Base-by-base conservation (phyloP, 2,888 invertebrate genomes). In the Dicyrtoma fusca region DNA sequence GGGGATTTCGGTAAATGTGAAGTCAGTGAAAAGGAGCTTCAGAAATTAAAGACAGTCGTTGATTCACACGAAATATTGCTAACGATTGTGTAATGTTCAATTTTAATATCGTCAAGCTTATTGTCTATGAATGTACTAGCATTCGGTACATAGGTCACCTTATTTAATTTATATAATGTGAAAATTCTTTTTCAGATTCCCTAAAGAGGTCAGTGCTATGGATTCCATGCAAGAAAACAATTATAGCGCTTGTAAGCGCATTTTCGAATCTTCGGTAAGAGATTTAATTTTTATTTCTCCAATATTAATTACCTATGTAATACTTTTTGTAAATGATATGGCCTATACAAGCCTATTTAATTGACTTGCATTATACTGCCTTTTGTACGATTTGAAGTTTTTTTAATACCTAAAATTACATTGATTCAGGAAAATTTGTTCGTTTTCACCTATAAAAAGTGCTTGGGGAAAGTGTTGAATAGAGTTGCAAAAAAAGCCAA, bases 381-480 rank as follows among this genome's bases (percentile, higher is more conserved):
- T 55, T 25, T 23, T 23, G 25, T 61, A 17, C 14, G 42, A 69
- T 25, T 69, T 69, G 49, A 42, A 62, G n/a, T 64, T 64, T 51
- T 49, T 51, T 47, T 3, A 47, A 2, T 17, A 62, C 23, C 55
- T 62, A n/a, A n/a, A n/a, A n/a, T n/a, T n/a, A n/a, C 57, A n/a
- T 6, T 42, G 21, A 69, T 61, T 2, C 17, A 72, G 66, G 42
- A 57, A n/a, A 19, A 21, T 6, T 14, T 66, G 1, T 66, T 47
- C 23, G 13, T 68, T 13, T 26, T 26, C 11, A 57, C 49, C n/a
- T 69, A 61, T 25, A 53, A 69, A 45, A 14, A 47, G 51, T 49
- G 66, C 17, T 45, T 73, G 19, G 63, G 51, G 1, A 69, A 75
- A 59, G 71, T 77, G 47, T 51, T 73, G 23, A 78, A 78, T 57